Conservation (phyloP, 2,113 vertebrate genomes). For the Apteryx owenii region DNA sequence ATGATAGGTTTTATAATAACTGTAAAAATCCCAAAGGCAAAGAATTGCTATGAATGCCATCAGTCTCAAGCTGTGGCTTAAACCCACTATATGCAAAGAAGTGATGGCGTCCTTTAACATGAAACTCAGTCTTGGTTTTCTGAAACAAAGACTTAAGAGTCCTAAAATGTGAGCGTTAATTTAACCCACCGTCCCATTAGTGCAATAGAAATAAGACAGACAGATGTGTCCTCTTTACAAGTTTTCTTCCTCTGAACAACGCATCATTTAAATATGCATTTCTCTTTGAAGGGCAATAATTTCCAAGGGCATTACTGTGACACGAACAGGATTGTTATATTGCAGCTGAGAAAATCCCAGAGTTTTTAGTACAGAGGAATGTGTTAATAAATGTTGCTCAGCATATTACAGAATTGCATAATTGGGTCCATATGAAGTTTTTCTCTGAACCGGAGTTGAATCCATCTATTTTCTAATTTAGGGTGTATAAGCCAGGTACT, state of each 20-base stretch:
- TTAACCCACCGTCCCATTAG: not conserved
- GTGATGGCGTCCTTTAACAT: not conserved
- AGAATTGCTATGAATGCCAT: not conserved
- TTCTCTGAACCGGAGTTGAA: not conserved
- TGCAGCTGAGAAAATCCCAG: not conserved
- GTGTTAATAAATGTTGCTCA: not conserved
- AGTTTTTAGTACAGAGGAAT: not conserved
- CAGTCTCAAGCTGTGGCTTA: not conserved
- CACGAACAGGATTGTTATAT: not conserved
- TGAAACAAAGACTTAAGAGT: not conserved
- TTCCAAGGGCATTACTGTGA: not conserved
- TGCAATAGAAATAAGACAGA: not conserved
- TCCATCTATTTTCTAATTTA: not conserved
- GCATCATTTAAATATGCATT: not conserved
- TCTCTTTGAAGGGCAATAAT: not conserved
- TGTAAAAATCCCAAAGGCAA: not conserved
- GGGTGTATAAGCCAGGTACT: not conserved
- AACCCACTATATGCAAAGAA: not conserved
- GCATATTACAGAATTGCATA: not conserved
- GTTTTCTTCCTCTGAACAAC: not conserved
- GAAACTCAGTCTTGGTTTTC: not conserved
- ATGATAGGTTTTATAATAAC: not conserved
- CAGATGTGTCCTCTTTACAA: not conserved
- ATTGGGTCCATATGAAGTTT: not conserved
- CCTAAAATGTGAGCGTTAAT: not conserved